A percentile compares a stretch with the other conserved stretches of the same genome.
These are phyloP conservation scores for Prietella phreatophila DNA, from an alignment of 2,113 vertebrate species.

Conservation along the genomic window DNA sequence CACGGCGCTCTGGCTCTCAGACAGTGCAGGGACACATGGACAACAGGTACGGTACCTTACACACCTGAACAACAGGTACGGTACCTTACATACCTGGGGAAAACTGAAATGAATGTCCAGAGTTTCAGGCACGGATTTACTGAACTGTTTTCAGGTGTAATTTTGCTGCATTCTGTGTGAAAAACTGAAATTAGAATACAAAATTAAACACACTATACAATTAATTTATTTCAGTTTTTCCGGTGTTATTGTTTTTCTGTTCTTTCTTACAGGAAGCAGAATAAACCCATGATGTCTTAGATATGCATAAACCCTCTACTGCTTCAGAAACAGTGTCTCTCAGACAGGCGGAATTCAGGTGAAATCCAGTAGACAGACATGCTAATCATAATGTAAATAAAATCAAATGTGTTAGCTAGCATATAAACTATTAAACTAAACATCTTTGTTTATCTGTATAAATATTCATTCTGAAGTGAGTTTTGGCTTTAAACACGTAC, in stretches of 20 bases:
- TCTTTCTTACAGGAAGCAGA: background rate
- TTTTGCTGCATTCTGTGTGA: background rate
- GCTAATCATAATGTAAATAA: background rate
- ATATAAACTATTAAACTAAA: background rate
- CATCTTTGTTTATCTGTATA: background rate
- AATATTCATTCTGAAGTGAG: background rate
- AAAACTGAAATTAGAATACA: background rate
- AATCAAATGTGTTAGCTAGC: background rate
- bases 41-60: conserved; percentile 7
- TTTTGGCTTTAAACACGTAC: background rate
- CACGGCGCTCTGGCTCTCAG: background rate
- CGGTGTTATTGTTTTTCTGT: background rate
- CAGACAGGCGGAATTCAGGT: background rate
- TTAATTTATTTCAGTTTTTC: background rate
- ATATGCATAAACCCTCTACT: background rate
- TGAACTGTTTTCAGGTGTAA: background rate
- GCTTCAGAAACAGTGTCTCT: background rate
- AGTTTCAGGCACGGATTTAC: conserved; percentile 49
- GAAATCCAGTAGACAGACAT: background rate
- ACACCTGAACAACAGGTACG: conserved; percentile 30
- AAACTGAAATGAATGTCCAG: background rate
- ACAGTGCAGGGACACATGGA: background rate
- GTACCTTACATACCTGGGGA: background rate
- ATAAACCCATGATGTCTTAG: background rate
- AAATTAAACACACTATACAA: background rate